Evolutionary conservation across 2,113 vertebrate genomes (phyloP).

Genomic region (Datnioides undecimradiatus): DNA sequence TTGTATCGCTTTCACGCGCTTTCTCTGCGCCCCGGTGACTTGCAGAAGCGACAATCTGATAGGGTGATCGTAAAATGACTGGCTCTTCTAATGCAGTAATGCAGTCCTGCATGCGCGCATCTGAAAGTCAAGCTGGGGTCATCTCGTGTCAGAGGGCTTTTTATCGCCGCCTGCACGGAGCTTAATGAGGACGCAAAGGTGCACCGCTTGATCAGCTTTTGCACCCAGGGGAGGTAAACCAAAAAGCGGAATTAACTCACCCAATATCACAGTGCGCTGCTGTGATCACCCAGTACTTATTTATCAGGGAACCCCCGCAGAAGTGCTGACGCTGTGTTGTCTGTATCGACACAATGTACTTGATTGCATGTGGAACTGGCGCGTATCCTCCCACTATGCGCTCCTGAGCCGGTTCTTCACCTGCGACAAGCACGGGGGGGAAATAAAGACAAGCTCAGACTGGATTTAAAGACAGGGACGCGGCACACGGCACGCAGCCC

Average conservation of each 20-base stretch:
- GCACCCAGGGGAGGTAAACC: not conserved
- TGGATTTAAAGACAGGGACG: constrained; percentile 15
- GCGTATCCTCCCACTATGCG: constrained; percentile 86
- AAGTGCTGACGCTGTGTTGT: constrained; percentile 80
- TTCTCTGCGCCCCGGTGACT: constrained; percentile 40
- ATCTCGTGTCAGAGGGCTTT: not conserved
- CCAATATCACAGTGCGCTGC: constrained; percentile 90
- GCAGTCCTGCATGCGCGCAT: not conserved
- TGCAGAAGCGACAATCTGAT: constrained; percentile 33
- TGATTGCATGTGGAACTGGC: constrained; percentile 83
- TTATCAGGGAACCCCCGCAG: constrained; percentile 89
- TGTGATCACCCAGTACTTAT: constrained; percentile 89
- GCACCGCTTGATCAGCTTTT: not conserved
- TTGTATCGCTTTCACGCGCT: constrained; percentile 55
- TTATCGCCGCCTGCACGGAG: not conserved
- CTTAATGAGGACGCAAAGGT: not conserved
- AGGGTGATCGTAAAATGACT: constrained; percentile 6
- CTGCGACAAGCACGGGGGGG: constrained; percentile 58
- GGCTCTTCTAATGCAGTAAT: not conserved
- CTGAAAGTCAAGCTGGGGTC: constrained; percentile 20
- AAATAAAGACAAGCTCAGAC: constrained; percentile 19
- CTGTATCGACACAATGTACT: constrained; percentile 87
- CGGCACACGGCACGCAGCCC: not conserved
- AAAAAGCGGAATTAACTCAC: constrained; percentile 74
- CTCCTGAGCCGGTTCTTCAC: constrained; percentile 17